Base-by-base conservation (phyloP, 35 echinoderm and acorn worm genomes). In the Apostichopus parvimensis region DNA sequence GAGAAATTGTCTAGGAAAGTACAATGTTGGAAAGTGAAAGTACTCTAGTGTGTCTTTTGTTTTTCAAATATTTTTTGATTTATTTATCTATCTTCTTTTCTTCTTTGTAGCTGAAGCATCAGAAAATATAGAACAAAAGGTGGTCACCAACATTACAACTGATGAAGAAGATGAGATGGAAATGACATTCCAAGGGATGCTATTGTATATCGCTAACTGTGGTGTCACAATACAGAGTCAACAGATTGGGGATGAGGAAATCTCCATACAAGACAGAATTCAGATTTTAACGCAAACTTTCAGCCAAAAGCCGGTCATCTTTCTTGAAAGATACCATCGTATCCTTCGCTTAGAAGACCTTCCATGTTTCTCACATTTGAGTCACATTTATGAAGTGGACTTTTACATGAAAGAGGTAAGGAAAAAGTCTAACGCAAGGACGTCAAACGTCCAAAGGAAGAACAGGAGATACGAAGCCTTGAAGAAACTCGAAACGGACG, bases 381-480 rank as follows among this genome's bases (percentile, higher is more conserved):
- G 66, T 6, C 21, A 80, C 88, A 79, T 93, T 18, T 98, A 98
- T 79, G 96, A 98, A 83, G 92, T 98, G 6, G 45, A 92, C 18
- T 98, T 95, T 86, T 95, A 95, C 73, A 79, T 98, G 78, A 92
- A 91, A 28, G 92, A 94, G 73, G 73, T 84, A 1, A 92, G 66
- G 73, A 98, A 87, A 79, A 93, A 89, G 55, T 73, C 95, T 24
- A 65, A 86, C 77, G 56, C 76, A 12, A 88, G 79, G 12, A 94
- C 94, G 57, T 89, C 62, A 21, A 62, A 54, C 13, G 88, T 93
- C 12, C 28, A 77, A 4, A 92, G 91, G 18, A 93, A 81, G 20
- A 98, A 98, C 81, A 84, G 96, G 13, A 80, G 96, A 5, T 98
- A 98, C 88, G 96, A 98, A 77, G 96, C 96, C 1, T 81, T 98